Conservation (phyloP, 1,140 invertebrate species). For the Formica selysi region DNA sequence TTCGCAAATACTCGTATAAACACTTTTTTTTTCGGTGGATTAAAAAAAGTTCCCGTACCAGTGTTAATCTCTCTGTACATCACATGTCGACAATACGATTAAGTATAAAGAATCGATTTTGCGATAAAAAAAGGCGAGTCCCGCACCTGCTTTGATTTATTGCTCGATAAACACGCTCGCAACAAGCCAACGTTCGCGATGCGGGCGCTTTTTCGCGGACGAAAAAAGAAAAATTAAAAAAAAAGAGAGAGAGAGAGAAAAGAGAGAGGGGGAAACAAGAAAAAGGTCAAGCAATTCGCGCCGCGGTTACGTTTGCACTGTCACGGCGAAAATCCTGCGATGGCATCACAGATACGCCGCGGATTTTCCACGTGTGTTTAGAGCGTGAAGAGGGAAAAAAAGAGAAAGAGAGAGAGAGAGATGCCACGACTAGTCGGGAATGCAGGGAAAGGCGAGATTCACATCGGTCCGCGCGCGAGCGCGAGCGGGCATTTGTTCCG, state of each 20-base stretch:
- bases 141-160: constrained; percentile 53
- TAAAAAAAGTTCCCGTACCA: background rate
- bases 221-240: background rate
- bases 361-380: constrained; percentile 70
- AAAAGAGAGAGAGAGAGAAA: too few relatives aligned
- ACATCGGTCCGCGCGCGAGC: constrained; percentile 50
- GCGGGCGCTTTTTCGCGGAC: constrained; percentile 33
- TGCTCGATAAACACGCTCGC: constrained; percentile 54
- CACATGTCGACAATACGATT: constrained; percentile 44
- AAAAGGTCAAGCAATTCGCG: constrained; percentile 35
- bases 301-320: constrained; percentile 37
- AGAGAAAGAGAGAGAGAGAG: background rate
- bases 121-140: constrained; percentile 43
- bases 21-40: constrained; percentile 1
- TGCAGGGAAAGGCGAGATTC: constrained; percentile 71
- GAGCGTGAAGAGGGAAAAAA: background rate
- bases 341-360: constrained; percentile 44
- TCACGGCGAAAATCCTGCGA: constrained; percentile 61
- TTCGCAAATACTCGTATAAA: constrained; percentile 9
- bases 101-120: constrained; percentile 56
- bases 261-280: background rate
- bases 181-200: constrained; percentile 39
- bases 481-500: constrained; percentile 72
- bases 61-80: constrained; percentile 24
- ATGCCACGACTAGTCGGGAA: background rate